Evolutionary conservation across 2,113 vertebrate species (phyloP).

Genomic region (Pimephales promelas): DNA sequence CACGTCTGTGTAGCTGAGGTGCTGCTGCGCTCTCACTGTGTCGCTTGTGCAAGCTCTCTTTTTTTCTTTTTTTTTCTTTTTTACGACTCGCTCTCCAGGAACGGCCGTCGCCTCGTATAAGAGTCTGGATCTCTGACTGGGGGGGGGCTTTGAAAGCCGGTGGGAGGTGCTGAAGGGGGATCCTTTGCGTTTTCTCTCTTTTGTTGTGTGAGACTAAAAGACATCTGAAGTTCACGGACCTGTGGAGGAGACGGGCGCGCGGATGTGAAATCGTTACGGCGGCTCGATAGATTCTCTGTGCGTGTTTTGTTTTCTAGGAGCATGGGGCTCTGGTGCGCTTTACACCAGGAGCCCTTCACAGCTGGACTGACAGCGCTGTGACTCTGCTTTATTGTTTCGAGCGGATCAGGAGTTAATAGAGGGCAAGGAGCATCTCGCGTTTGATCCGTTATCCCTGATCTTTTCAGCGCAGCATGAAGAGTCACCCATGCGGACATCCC

Average conservation of each 20-base stretch:
- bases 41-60: constrained; percentile 5
- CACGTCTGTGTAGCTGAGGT: constrained; percentile 32
- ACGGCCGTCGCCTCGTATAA: constrained; percentile 30
- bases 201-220: constrained; percentile 33
- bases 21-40: not conserved
- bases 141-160: constrained; percentile 19
- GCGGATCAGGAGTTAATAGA: not conserved
- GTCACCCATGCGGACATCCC: constrained; percentile 74
- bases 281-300: constrained; percentile 16
- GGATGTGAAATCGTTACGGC: constrained; percentile 38
- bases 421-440: not conserved
- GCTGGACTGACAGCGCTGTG: constrained; percentile 36
- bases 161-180: constrained; percentile 26
- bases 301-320: constrained; percentile 38
- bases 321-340: constrained; percentile 35
- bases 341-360: constrained; percentile 33
- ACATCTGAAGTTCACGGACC: constrained; percentile 47
- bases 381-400: constrained; percentile 1
- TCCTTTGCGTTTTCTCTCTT: constrained; percentile 8
- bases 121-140: constrained; percentile 40
- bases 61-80: not conserved
- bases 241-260: constrained; percentile 31
- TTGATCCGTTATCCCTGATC: constrained; percentile 17
- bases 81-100: not conserved
- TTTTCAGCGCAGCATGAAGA: constrained; percentile 75